Evolutionary conservation across 2,113 vertebrate species (phyloP).

Genomic region (Bubalus kerabau): DNA sequence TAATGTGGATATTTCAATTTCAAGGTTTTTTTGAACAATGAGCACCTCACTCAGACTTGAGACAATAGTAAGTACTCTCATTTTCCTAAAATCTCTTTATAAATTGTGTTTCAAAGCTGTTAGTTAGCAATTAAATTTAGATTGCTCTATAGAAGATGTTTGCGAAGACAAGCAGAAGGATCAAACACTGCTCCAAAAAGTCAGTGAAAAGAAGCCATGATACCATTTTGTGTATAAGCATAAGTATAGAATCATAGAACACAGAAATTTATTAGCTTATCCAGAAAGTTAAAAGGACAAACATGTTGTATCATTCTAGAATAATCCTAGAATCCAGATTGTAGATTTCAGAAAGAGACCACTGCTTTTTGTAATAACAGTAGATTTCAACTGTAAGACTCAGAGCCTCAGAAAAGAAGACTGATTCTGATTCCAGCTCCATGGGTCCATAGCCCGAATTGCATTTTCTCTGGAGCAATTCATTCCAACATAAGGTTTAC

Average conservation of each 20-base stretch:
- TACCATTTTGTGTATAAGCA: neutral
- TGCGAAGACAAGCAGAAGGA: neutral
- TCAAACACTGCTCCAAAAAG: neutral
- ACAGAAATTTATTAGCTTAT: constrained; percentile 19
- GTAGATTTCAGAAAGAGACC: neutral
- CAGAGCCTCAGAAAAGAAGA: neutral
- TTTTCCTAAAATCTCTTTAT: neutral
- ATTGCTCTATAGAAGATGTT: neutral
- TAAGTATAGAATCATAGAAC: neutral
- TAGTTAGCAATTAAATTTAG: constrained; percentile 38
- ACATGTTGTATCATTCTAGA: neutral
- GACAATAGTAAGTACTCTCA: neutral
- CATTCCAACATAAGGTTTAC: neutral
- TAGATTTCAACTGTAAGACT: constrained; percentile 24
- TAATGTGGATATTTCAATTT: neutral
- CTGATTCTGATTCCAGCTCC: neutral
- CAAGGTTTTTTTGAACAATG: neutral
- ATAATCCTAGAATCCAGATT: neutral
- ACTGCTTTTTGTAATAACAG: neutral
- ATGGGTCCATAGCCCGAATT: neutral
- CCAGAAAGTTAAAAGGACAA: neutral
- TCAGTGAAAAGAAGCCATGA: neutral
- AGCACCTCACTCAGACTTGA: neutral
- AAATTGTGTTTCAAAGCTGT: neutral
- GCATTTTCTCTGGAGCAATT: neutral